Percentiles rank a stretch among this genome's conserved stretches.
phyloP scores from a whole-genome alignment of 1,140 invertebrate species.

The Leucophenga varia region DNA sequence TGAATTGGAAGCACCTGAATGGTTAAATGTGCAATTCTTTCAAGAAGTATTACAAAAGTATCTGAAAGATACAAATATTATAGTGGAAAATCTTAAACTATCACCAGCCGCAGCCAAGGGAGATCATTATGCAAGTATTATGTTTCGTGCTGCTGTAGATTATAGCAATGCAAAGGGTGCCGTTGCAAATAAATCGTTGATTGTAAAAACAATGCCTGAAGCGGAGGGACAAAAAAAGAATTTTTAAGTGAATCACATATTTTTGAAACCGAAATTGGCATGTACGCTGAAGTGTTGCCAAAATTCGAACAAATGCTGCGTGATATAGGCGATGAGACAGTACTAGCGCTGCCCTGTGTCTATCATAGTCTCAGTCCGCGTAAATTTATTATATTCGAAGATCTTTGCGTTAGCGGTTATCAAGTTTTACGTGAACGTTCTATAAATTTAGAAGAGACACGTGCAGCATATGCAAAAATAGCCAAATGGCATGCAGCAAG shows the following conservation, averaged over 20 bases:
- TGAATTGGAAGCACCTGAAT: conserved; percentile 31
- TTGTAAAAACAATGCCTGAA: conserved; percentile 41
- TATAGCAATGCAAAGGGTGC: conserved; percentile 9
- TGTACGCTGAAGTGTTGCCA: conserved; percentile 26
- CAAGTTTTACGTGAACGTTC: conserved; percentile 20
- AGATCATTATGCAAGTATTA: conserved; percentile 48
- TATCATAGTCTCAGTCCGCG: conserved; percentile 27
- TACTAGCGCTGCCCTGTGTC: conserved; percentile 18
- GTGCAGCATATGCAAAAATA: conserved; percentile 20
- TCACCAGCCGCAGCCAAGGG: conserved; percentile 33
- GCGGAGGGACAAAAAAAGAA: conserved; percentile 32
- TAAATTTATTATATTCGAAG: conserved; percentile 33
- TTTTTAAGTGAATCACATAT: conserved; percentile 18
- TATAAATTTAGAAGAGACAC: conserved; percentile 16
- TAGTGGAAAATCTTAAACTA: conserved; percentile 16
- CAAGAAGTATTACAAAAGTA: conserved; percentile 16
- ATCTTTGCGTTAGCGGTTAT: conserved; percentile 27
- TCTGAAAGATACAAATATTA: conserved; percentile 12
- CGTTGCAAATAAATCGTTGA: conserved; percentile 19
- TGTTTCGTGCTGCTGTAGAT: conserved; percentile 25
- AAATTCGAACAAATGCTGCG: conserved; percentile 27
- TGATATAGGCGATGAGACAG: conserved; percentile 20
- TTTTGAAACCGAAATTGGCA: conserved; percentile 35
- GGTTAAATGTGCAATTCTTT: conserved; percentile 31
- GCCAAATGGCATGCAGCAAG: conserved; percentile 42